Base-by-base conservation (phyloP, 1,140 invertebrate species). In the Trichomalopsis sarcophagae region DNA sequence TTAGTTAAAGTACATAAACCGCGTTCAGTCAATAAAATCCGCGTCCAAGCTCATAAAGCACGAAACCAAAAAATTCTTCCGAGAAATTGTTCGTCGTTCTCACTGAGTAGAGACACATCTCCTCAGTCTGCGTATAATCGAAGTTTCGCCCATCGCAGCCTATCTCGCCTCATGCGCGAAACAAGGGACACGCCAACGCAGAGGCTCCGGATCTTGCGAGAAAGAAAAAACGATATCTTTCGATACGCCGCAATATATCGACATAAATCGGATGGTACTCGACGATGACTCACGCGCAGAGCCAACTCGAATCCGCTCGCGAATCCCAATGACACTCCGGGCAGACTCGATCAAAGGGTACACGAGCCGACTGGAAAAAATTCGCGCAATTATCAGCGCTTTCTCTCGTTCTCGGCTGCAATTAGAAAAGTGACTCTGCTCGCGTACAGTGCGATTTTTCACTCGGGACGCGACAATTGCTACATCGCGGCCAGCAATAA, bases 111-210 rank as follows among this genome's bases (percentile, higher is more conserved):
- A 27, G 27, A 27, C 27, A 27, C 27, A 27, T 27, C 27, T 27
- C 27, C 27, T 27, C 27, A 27, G 27, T 27, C 27, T 27, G 27
- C 90, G 89, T 89, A 40, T 27, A 84, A 88, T 88, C 89, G 87
- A 55, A 84, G 80, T 77, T 87, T 89, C 87, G 88, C 87, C 87
- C n/a, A 36, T 75, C 76, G 75, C 21, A n/a, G 86, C 66, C 14
- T 81, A 81, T 71, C 83, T 80, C 30, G 86, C 77, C 90, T 91
- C 90, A 89, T 90, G 88, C 81, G 87, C 83, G 87, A 77, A 88
- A 89, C 89, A 90, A 89, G 89, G 84, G 81, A 75, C 88, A 91
- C 89, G 89, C 88, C 90, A 90, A 91, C 88, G 89, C 89, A 85
- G 87, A 50, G 84, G 47, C 10, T 9, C 82, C 84, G 14, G 13